These are phyloP conservation scores for Poecile montanus DNA, from an alignment of 2,797 vertebrate species.

Conservation along the genomic window DNA sequence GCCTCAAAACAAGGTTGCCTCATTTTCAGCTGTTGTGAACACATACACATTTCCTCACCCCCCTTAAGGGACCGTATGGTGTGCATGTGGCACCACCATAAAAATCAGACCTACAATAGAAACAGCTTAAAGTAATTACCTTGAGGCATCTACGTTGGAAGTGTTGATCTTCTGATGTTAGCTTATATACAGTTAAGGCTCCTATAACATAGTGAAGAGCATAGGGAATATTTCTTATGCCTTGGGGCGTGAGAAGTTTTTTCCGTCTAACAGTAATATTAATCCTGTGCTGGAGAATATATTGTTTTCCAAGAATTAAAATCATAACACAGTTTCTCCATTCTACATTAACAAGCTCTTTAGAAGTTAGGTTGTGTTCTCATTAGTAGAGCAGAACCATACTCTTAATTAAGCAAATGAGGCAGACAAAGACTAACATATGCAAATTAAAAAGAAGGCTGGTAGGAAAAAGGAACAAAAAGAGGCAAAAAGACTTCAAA, in stretches of 20 bases:
- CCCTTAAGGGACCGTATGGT: not conserved
- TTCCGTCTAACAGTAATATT: constrained; percentile 1
- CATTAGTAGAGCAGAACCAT: constrained; percentile 6
- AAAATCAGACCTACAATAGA: not conserved
- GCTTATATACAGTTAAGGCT: not conserved
- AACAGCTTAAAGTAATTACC: not conserved
- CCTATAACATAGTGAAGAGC: not conserved
- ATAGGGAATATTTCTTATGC: not conserved
- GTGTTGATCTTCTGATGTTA: not conserved
- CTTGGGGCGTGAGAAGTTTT: not conserved
- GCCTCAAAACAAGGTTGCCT: not conserved
- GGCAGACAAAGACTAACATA: constrained; percentile 30
- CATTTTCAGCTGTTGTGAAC: not conserved
- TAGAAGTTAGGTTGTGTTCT: constrained; percentile 10
- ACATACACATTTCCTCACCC: not conserved
- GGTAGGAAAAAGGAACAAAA: constrained; percentile 2
- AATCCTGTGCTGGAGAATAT: not conserved
- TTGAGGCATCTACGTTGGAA: not conserved
- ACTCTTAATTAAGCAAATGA: constrained; percentile 53
- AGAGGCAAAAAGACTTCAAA: not conserved
- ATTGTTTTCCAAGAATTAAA: constrained; percentile 5
- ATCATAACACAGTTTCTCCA: not conserved
- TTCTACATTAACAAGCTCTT: constrained; percentile 17
- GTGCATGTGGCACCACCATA: not conserved
- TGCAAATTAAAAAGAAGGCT: constrained; percentile 37